Evolutionary conservation across 2,888 invertebrate species (phyloP).

Genomic region (Elegia similella): DNA sequence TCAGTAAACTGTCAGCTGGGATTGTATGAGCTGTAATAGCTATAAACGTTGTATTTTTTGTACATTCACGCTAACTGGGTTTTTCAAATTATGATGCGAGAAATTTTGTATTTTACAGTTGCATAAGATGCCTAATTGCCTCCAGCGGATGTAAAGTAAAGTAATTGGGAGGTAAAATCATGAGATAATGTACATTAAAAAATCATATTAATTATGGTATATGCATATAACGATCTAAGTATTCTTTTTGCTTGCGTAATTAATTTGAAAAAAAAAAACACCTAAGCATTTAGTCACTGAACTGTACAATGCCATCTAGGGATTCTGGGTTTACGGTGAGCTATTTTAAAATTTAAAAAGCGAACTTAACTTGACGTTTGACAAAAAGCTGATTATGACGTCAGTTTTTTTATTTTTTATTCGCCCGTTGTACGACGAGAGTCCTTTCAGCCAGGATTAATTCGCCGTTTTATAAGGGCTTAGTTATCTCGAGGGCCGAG

Average conservation of each 20-base stretch:
- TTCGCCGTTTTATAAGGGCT: conserved; percentile 78
- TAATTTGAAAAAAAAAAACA: not conserved
- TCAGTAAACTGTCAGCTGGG: conserved; percentile 58
- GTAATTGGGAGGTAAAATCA: conserved; percentile 71
- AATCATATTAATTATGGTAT: conserved; percentile 25
- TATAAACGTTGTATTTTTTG: conserved; percentile 71
- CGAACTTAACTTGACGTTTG: conserved; percentile 71
- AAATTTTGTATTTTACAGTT: conserved; percentile 73
- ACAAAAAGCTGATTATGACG: conserved; percentile 81
- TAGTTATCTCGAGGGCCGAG: conserved; percentile 70
- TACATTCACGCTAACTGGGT: conserved; percentile 68
- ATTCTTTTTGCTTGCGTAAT: not conserved
- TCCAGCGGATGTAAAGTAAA: conserved; percentile 68
- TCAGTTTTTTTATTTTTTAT: conserved; percentile 65
- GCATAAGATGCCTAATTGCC: conserved; percentile 74
- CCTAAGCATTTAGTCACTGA: conserved; percentile 20
- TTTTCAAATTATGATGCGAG: conserved; percentile 58
- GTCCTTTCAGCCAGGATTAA: conserved; percentile 78
- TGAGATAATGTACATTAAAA: conserved; percentile 58
- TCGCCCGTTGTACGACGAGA: conserved; percentile 48
- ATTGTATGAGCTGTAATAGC: conserved; percentile 72
- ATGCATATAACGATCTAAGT: not conserved
- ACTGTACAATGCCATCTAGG: conserved; percentile 22
- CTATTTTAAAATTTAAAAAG: conserved; percentile 72
- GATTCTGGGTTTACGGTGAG: conserved; percentile 53